Evolutionary conservation across 2,797 vertebrate genomes (phyloP).

Genomic region (Ptychobarbus kaznakovi): DNA sequence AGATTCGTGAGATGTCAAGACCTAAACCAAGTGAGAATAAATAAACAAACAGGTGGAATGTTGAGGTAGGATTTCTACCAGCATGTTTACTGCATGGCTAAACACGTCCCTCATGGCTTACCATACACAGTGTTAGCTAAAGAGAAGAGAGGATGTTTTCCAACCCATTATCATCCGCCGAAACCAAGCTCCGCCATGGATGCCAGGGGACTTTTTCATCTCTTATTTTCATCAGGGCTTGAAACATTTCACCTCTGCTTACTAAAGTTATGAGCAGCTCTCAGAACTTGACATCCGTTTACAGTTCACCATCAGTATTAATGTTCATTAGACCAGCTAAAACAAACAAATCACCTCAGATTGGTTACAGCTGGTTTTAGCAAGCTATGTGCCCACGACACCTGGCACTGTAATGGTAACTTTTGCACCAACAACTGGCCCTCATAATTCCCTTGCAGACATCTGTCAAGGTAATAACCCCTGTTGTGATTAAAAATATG

Average conservation of each 20-base stretch:
- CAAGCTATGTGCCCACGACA: not conserved
- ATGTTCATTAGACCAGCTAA: not conserved
- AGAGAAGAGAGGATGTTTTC: conserved; percentile 53
- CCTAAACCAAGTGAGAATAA: conserved; percentile 17
- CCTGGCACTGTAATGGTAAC: not conserved
- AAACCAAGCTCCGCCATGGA: conserved; percentile 53
- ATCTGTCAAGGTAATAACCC: too few species aligned
- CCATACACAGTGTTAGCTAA: conserved; percentile 54
- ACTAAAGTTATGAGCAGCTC: conserved; percentile 46
- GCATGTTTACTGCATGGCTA: conserved; percentile 63
- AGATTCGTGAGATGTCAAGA: conserved; percentile 6
- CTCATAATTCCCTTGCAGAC: too few species aligned
- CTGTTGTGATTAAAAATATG: not conserved
- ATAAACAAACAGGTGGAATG: conserved; percentile 44
- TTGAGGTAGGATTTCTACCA: conserved; percentile 38
- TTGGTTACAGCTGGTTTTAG: not conserved
- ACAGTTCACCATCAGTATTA: not conserved
- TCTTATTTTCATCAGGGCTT: conserved; percentile 64
- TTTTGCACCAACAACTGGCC: too few species aligned
- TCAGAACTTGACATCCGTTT: conserved; percentile 28
- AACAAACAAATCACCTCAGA: not conserved
- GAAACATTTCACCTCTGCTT: conserved; percentile 63
- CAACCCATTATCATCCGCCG: conserved; percentile 66
- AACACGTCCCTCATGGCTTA: conserved; percentile 37
- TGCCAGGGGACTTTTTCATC: conserved; percentile 49